Percentiles rank a stretch among this genome's conserved stretches.
phyloP scores from a whole-genome alignment of 2,113 vertebrate species.

The Cavia porcellus region DNA sequence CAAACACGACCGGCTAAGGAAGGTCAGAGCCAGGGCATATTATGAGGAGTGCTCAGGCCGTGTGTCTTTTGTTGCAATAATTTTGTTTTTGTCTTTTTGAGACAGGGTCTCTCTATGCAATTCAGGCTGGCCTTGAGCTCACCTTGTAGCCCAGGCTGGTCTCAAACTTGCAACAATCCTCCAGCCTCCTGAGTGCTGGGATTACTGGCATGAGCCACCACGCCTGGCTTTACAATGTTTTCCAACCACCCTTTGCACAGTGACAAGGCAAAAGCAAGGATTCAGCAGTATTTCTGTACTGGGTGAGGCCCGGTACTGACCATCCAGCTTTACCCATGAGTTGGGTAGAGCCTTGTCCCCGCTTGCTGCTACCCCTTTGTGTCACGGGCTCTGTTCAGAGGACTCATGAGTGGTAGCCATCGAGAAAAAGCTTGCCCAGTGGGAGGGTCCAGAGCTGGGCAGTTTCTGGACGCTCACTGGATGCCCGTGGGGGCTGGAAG shows the following conservation, averaged over 20 bases:
- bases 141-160: no score
- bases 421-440: not conserved
- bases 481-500: not conserved
- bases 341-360: not conserved
- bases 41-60: not conserved
- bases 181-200: no score
- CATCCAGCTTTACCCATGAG: not conserved
- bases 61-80: not conserved
- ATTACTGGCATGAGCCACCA: no score
- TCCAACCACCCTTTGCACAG: not conserved
- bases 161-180: no score
- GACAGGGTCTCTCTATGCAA: no score
- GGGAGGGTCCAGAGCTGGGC: not conserved
- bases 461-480: not conserved
- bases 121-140: no score
- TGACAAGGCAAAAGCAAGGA: not conserved
- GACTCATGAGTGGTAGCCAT: not conserved
- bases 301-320: not conserved
- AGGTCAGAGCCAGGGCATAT: not conserved
- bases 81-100: no score
- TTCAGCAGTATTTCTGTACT: not conserved
- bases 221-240: not conserved
- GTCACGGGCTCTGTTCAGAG: not conserved
- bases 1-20: not conserved
- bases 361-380: not conserved